Base-by-base conservation (phyloP, 2,888 invertebrate genomes). In the Carterocephalus palaemon region DNA sequence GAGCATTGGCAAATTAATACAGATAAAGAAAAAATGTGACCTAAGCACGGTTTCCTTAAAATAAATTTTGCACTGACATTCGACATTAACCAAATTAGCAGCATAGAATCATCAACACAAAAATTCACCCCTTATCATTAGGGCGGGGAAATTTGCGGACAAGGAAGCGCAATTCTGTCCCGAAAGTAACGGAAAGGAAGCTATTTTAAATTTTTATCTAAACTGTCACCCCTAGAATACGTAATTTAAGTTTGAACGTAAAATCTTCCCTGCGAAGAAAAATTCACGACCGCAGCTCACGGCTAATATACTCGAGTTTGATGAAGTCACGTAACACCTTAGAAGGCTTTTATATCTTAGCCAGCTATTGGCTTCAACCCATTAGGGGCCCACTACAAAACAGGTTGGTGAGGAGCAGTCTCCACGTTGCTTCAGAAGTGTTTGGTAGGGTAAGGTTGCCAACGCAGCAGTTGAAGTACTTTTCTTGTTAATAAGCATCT, bases 231-330 rank as follows among this genome's bases (percentile, higher is more conserved):
- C 62, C 59, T 48, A 60, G 71, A 69, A 67, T 72, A 71, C 68
- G 70, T 73, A 76, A 77, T 79, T 76, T 76, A 78, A 80, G 77
- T 80, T 80, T 73, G 70, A 62, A 70, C 75, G 68, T 80, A 76
- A 79, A 77, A 73, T 67, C 36, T 43, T 43, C 20, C 20, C 12
- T 28, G 43, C 17, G 31, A 45, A 36, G 37, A 74, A 74, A 75
- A 75, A 74, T 75, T 75, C 72, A 75, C 60, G 65, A 65, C 60
- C 54, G 47, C 53, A 59, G 56, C 62, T 56, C 57, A 61, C 57
- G 60, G 54, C 60, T 60, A 64, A 66, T 70, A 70, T 70, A 74
- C 72, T 74, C 67, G 57, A 67, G 59, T 69, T 69, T 72, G 73
- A 76, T 75, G 71, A 69, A 64, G 64, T 74, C 73, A 75, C 76